Evolutionary conservation across 1,140 invertebrate genomes (phyloP).

Genomic region (Drosophila chauvacae): DNA sequence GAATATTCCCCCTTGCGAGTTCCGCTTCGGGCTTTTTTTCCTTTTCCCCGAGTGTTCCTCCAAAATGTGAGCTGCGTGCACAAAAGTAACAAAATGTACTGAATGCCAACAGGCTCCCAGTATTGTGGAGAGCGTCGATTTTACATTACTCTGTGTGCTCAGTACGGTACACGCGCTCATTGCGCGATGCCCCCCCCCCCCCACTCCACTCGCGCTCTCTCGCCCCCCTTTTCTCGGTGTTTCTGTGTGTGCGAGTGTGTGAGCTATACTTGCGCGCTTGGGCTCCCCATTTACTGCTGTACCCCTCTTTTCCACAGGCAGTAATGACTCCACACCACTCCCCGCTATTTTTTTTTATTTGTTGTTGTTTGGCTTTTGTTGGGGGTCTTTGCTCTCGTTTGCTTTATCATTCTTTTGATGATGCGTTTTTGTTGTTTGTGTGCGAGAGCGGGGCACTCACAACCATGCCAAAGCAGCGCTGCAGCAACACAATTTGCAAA

Average conservation of each 20-base stretch:
- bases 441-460: constrained; percentile 12
- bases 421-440: constrained; percentile 51
- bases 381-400: constrained; percentile 72
- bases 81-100: constrained; percentile 85
- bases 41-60: constrained; percentile 27
- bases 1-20: constrained; percentile 21
- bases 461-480: constrained; percentile 22
- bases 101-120: constrained; percentile 83
- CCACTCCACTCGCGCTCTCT: constrained; percentile 22
- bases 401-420: constrained; percentile 67
- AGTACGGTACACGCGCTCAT: constrained; percentile 73
- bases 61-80: constrained; percentile 66
- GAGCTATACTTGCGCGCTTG: constrained; percentile 66
- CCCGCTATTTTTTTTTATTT: constrained; percentile 18
- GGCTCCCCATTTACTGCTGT: constrained; percentile 41
- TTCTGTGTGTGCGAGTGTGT: constrained; percentile 37
- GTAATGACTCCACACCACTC: constrained; percentile 73
- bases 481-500: constrained; percentile 25
- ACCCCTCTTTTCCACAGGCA: constrained; percentile 40
- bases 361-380: constrained; percentile 40
- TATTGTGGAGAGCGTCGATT: constrained; percentile 61
- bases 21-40: constrained; percentile 19
- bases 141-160: constrained; percentile 78
- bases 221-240: constrained; percentile 11
- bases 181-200: constrained; percentile 58